Evolutionary conservation across 2,113 vertebrate genomes (phyloP).

Genomic region (Passerina amoena): DNA sequence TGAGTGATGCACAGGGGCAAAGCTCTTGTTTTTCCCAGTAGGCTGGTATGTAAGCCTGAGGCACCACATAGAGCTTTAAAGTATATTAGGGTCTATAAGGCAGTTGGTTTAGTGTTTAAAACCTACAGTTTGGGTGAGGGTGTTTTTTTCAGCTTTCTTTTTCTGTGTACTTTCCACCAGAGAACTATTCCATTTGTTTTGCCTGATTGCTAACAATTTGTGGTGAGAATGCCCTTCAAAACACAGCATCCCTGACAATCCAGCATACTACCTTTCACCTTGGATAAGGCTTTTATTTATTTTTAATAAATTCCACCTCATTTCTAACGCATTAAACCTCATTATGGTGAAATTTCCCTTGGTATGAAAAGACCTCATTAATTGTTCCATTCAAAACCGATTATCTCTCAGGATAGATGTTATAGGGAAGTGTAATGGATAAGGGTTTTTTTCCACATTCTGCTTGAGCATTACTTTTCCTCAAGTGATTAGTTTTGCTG

Average conservation of each 20-base stretch:
- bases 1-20: not conserved
- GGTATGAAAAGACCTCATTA: constrained; percentile 10
- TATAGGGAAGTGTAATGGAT: not conserved
- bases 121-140: not conserved
- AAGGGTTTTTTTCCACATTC: not conserved
- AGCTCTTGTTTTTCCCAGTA: not conserved
- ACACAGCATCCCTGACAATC: not conserved
- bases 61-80: not conserved
- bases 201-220: not conserved
- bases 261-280: not conserved
- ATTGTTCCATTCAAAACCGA: constrained; percentile 7
- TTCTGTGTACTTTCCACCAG: not conserved
- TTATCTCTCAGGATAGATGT: not conserved
- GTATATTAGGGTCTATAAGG: not conserved
- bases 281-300: not conserved
- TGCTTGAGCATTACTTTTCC: constrained; percentile 37
- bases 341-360: not conserved
- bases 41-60: not conserved
- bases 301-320: not conserved
- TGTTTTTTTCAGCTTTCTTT: not conserved
- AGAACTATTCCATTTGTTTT: not conserved
- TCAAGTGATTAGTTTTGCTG: constrained; percentile 50
- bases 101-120: not conserved
- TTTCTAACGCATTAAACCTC: not conserved
- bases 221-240: not conserved